These are phyloP conservation scores for Papilio protenor DNA, from an alignment of 2,888 invertebrate genomes.

Conservation along the genomic window DNA sequence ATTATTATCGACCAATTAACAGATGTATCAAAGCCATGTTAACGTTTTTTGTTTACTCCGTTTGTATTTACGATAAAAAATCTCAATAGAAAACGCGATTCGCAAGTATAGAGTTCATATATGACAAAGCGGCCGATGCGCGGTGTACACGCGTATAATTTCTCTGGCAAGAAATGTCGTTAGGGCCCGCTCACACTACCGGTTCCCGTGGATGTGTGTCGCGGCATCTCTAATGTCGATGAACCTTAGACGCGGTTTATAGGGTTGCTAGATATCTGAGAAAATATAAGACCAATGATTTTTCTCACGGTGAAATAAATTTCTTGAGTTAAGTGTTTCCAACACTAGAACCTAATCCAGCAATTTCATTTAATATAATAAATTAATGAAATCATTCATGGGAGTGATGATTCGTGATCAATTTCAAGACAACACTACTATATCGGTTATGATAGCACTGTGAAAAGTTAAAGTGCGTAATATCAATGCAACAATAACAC, in stretches of 20 bases:
- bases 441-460: not conserved
- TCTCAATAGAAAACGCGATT: constrained; percentile 3
- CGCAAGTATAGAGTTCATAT: not conserved
- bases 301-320: not conserved
- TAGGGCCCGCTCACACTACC: constrained; percentile 38
- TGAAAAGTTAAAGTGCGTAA: too few relatives aligned
- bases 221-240: constrained; percentile 44
- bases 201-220: constrained; percentile 42
- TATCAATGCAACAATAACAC: not conserved
- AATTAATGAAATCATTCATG: too few relatives aligned
- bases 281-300: not conserved
- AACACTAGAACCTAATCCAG: too few relatives aligned
- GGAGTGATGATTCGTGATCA: too few relatives aligned
- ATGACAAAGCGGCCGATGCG: constrained; percentile 14
- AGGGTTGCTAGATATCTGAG: not conserved
- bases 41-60: not conserved
- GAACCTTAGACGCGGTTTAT: constrained; percentile 34
- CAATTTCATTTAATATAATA: too few relatives aligned
- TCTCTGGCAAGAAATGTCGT: constrained; percentile 17
- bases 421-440: not conserved
- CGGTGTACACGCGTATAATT: not conserved
- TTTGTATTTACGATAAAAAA: not conserved
- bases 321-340: too few relatives aligned
- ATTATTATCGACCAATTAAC: not conserved
- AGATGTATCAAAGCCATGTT: not conserved